These are phyloP conservation scores for Stenichneumon culpator DNA, from an alignment of 2,888 invertebrate species.

Conservation along the genomic window DNA sequence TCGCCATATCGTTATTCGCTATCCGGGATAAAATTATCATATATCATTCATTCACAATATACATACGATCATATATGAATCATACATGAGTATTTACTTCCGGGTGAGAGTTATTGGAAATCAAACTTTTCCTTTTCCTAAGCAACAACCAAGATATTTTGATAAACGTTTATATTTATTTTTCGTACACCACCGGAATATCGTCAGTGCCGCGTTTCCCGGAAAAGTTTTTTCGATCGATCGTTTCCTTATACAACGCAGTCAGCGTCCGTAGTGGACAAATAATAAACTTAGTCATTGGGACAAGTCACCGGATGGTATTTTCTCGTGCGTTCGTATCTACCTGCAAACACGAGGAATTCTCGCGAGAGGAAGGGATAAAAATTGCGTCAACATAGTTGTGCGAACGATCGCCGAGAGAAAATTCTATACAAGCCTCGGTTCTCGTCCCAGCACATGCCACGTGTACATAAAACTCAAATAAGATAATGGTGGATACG, in stretches of 20 bases:
- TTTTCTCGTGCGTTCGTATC: slow-evolving; percentile 17
- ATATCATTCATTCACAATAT: not conserved
- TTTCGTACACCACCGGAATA: not conserved
- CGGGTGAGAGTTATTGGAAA: not conserved
- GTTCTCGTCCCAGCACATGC: not conserved
- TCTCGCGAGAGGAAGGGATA: not conserved
- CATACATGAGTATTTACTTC: not conserved
- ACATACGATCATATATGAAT: not conserved
- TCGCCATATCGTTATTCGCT: not conserved
- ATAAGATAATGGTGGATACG: slow-evolving; percentile 16
- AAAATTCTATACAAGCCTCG: slow-evolving; percentile 28
- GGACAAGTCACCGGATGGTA: slow-evolving; percentile 18
- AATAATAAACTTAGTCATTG: slow-evolving; percentile 14
- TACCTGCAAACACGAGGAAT: not conserved
- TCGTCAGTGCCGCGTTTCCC: not conserved
- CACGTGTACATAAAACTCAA: slow-evolving; percentile 6
- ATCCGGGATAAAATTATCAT: not conserved
- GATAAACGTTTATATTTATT: not conserved
- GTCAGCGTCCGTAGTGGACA: not conserved
- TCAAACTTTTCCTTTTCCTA: not conserved
- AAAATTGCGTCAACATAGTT: slow-evolving; percentile 21
- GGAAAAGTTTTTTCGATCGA: not conserved
- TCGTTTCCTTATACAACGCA: not conserved
- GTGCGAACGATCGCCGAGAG: slow-evolving; percentile 31
- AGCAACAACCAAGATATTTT: not conserved